Percentiles rank a stretch among this genome's conserved stretches.
phyloP scores from a whole-genome alignment of 2,888 invertebrate species.

The Zygothrica quintamaculata region DNA sequence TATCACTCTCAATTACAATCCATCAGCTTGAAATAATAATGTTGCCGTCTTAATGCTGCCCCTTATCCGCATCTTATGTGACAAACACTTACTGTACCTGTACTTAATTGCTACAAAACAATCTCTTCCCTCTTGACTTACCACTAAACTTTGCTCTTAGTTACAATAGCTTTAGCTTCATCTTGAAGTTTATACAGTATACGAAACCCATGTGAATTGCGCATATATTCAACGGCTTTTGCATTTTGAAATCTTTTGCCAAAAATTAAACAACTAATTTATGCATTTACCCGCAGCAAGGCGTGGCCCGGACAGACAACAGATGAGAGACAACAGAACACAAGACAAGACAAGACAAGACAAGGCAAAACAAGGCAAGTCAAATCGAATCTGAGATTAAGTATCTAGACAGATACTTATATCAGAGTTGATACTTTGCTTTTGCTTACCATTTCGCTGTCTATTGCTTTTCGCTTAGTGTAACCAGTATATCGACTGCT shows the following conservation, averaged over 20 bases:
- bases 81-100: conserved; percentile 33
- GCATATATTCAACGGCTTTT: conserved; percentile 28
- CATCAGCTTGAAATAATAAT: neutral
- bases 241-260: conserved; percentile 35
- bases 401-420: no score
- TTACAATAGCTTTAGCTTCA: conserved; percentile 38
- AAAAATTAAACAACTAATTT: conserved; percentile 50
- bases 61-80: conserved; percentile 1
- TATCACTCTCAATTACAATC: neutral
- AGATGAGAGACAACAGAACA: no score
- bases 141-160: conserved; percentile 44
- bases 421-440: conserved; percentile 54
- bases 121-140: conserved; percentile 8
- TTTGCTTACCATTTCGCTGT: conserved; percentile 31
- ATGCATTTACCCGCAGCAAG: conserved; percentile 48
- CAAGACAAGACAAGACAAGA: no score
- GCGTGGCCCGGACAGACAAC: neutral
- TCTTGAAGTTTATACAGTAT: neutral
- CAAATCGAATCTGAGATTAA: conserved; percentile 9
- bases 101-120: conserved; percentile 30
- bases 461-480: conserved; percentile 50
- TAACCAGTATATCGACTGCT: conserved; percentile 27
- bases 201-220: conserved; percentile 19
- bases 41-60: conserved; percentile 13
- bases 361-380: no score